Evolutionary conservation across 2,113 vertebrate species (phyloP).

Genomic region (Xiphorhynchus elegans): DNA sequence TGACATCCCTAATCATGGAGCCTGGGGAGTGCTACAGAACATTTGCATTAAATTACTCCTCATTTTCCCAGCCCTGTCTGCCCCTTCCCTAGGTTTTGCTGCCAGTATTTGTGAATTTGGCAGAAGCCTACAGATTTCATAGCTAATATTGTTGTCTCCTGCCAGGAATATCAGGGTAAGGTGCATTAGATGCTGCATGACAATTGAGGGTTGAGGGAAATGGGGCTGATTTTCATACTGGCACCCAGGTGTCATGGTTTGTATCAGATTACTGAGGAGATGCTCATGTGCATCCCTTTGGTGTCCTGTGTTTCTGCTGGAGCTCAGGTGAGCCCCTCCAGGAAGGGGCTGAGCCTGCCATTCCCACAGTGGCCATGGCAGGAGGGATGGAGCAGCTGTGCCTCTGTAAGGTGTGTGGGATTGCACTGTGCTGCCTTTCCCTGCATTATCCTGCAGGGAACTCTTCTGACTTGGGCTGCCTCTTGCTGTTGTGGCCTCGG

Average conservation of each 20-base stretch:
- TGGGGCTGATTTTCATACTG: not conserved
- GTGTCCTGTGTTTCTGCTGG: not conserved
- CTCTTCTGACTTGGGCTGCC: not conserved
- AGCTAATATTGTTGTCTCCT: constrained; percentile 71
- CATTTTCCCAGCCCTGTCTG: constrained; percentile 68
- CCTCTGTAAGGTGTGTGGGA: not conserved
- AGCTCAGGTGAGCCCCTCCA: not conserved
- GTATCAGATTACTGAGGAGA: constrained; percentile 45
- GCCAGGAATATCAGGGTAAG: constrained; percentile 68
- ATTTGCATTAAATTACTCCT: constrained; percentile 84
- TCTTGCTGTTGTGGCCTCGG: not conserved
- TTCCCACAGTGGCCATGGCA: not conserved
- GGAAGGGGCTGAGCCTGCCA: not conserved
- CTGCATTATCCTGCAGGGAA: not conserved
- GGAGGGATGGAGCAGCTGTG: not conserved
- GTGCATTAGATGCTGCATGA: constrained; percentile 50
- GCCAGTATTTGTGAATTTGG: constrained; percentile 73
- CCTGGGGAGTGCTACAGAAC: constrained; percentile 71
- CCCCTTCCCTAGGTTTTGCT: constrained; percentile 63
- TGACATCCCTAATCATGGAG: constrained; percentile 77
- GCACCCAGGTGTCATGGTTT: constrained; percentile 47
- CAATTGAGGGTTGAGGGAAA: constrained; percentile 48
- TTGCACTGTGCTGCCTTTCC: not conserved
- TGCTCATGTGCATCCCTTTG: not conserved
- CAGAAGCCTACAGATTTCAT: constrained; percentile 65